These are phyloP conservation scores for Corythoichthys haematopterus DNA, from an alignment of 2,113 vertebrate species.

Conservation along the genomic window DNA sequence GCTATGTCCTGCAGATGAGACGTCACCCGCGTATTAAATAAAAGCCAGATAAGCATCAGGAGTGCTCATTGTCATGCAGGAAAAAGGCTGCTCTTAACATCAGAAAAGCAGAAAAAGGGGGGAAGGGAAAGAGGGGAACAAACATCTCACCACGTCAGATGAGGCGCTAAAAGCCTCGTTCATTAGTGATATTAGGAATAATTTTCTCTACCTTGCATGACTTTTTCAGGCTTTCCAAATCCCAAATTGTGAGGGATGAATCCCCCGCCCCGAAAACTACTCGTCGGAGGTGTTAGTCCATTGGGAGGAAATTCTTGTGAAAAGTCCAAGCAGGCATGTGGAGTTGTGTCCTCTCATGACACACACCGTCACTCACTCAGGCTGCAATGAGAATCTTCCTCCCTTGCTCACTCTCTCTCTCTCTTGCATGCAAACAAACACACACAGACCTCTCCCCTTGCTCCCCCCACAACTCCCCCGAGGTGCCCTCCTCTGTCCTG, in stretches of 20 bases:
- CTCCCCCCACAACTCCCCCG: slow-evolving; percentile 66
- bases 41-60: slow-evolving; percentile 3
- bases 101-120: slow-evolving; percentile 1
- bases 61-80: slow-evolving; percentile 8
- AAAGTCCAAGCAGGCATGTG: slow-evolving; percentile 4
- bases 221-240: not conserved
- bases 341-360: slow-evolving; percentile 10
- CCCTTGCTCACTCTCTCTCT: slow-evolving; percentile 68
- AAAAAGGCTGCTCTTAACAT: slow-evolving; percentile 5
- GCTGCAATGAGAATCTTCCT: slow-evolving; percentile 71
- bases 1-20: not conserved
- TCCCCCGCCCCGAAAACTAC: not conserved
- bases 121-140: not conserved
- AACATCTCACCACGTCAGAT: slow-evolving; percentile 4
- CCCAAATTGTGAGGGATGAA: not conserved
- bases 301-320: slow-evolving; percentile 4
- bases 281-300: slow-evolving; percentile 2
- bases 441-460: slow-evolving; percentile 46
- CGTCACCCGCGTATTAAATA: slow-evolving; percentile 6
- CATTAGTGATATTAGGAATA: slow-evolving; percentile 1
- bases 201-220: slow-evolving; percentile 5
- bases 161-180: slow-evolving; percentile 9
- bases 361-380: slow-evolving; percentile 12
- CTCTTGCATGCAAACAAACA: slow-evolving; percentile 56
- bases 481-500: slow-evolving; percentile 78